A percentile compares a stretch with the other conserved stretches of the same genome.
Evolutionary conservation across 2,797 vertebrate genomes (phyloP).

Genomic region (Holocentrus rufus): DNA sequence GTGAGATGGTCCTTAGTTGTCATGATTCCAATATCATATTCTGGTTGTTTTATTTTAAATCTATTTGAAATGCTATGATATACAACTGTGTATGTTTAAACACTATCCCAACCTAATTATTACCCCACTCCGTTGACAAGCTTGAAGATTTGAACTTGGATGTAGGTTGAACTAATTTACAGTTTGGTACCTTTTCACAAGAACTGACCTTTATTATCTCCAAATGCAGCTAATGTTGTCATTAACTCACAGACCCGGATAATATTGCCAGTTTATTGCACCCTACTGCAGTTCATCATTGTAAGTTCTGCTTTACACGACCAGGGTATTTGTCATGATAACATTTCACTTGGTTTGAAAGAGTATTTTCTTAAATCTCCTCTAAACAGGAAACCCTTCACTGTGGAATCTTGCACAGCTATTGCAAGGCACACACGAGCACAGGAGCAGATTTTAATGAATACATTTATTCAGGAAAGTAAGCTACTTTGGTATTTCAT

Average conservation of each 20-base stretch:
- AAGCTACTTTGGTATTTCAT: constrained; percentile 4
- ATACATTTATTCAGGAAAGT: constrained; percentile 13
- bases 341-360: constrained; percentile 4
- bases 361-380: neutral
- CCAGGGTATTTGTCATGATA: neutral
- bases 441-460: constrained; percentile 12
- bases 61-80: neutral
- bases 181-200: neutral
- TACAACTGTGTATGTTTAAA: neutral
- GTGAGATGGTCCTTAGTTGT: constrained; percentile 17
- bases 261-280: neutral
- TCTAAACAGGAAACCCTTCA: neutral
- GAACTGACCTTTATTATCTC: neutral
- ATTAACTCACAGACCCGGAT: neutral
- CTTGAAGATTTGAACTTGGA: neutral
- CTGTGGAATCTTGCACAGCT: constrained; percentile 2
- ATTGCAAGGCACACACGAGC: neutral
- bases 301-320: neutral
- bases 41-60: neutral
- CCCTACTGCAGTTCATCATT: neutral
- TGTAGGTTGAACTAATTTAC: neutral
- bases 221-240: neutral
- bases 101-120: neutral
- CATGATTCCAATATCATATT: constrained; percentile 1
- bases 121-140: neutral